Evolutionary conservation across 2,797 vertebrate genomes (phyloP).

Genomic region (Cephalopachus bancanus): DNA sequence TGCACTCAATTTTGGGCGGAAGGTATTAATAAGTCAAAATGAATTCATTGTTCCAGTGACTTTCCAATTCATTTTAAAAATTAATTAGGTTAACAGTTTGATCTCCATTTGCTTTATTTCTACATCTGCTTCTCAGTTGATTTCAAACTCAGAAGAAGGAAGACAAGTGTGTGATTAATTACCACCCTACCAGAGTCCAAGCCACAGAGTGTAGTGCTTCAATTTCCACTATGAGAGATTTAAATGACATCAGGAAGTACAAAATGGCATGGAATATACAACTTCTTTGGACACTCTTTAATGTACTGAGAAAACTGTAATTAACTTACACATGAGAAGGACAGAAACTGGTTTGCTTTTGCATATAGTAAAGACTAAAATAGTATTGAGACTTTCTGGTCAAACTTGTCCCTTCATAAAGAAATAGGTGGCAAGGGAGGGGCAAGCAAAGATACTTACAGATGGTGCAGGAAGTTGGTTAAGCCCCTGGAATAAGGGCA

Average conservation of each 20-base stretch:
- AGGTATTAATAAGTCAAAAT: neutral
- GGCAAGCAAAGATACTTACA: neutral
- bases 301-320: neutral
- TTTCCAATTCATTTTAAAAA: constrained; percentile 28
- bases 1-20: neutral
- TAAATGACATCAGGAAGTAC: neutral
- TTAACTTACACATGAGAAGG: neutral
- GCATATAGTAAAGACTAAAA: constrained; percentile 35
- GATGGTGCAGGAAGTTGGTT: neutral
- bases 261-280: neutral
- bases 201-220: neutral
- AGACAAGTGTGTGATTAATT: neutral
- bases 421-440: neutral
- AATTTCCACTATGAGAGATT: neutral
- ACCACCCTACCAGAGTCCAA: neutral
- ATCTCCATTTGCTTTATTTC: neutral
- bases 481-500: neutral
- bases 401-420: neutral
- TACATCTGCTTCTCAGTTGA: neutral
- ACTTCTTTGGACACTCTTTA: neutral
- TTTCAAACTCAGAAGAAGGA: neutral
- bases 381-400: neutral
- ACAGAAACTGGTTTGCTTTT: neutral
- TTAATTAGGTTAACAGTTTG: neutral
- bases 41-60: neutral